phyloP scores from a whole-genome alignment of 1,140 invertebrate species.

The Chlorops oryzae region DNA sequence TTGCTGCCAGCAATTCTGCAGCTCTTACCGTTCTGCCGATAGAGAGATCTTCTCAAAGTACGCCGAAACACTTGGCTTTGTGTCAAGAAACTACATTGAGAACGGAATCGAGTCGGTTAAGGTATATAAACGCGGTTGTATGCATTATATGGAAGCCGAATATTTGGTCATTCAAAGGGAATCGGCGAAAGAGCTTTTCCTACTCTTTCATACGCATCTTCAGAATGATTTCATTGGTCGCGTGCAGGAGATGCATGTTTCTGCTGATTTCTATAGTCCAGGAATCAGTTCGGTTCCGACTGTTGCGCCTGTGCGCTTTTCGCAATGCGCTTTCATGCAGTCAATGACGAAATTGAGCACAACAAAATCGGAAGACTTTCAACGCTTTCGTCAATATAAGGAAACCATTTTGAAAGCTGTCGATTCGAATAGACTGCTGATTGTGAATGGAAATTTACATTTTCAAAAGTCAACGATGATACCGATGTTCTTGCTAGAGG shows the following conservation, averaged over 20 bases:
- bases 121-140: conserved; percentile 26
- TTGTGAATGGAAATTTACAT: conserved; percentile 23
- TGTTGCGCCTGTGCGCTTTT: conserved; percentile 11
- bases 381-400: background rate
- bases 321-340: conserved; percentile 6
- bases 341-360: conserved; percentile 13
- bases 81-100: background rate
- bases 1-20: too few relatives aligned
- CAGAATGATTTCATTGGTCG: conserved; percentile 2
- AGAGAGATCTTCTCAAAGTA: too few relatives aligned
- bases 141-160: conserved; percentile 29
- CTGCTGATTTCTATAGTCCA: background rate
- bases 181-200: conserved; percentile 19
- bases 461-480: conserved; percentile 28
- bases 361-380: conserved; percentile 7
- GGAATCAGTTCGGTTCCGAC: conserved; percentile 6
- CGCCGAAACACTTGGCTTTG: too few relatives aligned
- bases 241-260: conserved; percentile 13
- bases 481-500: conserved; percentile 25
- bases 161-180: conserved; percentile 7
- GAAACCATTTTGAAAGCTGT: conserved; percentile 16
- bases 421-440: conserved; percentile 19
- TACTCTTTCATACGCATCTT: conserved; percentile 18
- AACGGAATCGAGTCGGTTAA: conserved; percentile 24
- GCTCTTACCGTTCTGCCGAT: too few relatives aligned